Base-by-base conservation (phyloP, 2,888 invertebrate genomes). In the Sacculina carcini region DNA sequence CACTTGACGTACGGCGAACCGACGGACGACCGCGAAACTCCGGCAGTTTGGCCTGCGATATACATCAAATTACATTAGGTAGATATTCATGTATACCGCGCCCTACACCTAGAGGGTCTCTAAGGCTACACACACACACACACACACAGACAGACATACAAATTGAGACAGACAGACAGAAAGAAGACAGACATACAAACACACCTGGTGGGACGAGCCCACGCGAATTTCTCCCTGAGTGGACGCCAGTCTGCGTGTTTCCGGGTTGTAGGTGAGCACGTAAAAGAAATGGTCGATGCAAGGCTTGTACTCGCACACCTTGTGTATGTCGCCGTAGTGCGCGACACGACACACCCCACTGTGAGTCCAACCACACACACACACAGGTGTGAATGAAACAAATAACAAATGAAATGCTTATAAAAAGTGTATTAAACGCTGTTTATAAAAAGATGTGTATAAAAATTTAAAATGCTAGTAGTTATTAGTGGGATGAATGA, bases 31-130 rank as follows among this genome's bases (percentile, higher is more conserved):
- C 61, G 58, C 63, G 64, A 58, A 68, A 72, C 61, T 73, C 73
- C 63, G 75, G 75, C 66, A 75, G 70, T 62, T 71, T 71, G 61
- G 74, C 75, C 74, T 75, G 64, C 54, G 65, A 59, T n/a, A n/a
- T n/a, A n/a, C n/a, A 23, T 10, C 47, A 23, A 10, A n/a, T 3
- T 52, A 23, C 24, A n/a, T 28, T 64, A 23, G 50, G 3, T n/a
- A n/a, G n/a, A n/a, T n/a, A n/a, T n/a, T n/a, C n/a, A n/a, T n/a
- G n/a, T n/a, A n/a, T n/a, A n/a, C 14, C 10, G 29, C n/a, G n/a
- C n/a, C n/a, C n/a, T n/a, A n/a, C n/a, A n/a, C n/a, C n/a, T n/a
- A n/a, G n/a, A n/a, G n/a, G n/a, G n/a, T n/a, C n/a, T n/a, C n/a
- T n/a, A n/a, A n/a, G n/a, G n/a, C n/a, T n/a, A n/a, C n/a, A n/a